Evolutionary conservation across 2,888 invertebrate species (phyloP).

Genomic region (Drosophila koepferae): DNA sequence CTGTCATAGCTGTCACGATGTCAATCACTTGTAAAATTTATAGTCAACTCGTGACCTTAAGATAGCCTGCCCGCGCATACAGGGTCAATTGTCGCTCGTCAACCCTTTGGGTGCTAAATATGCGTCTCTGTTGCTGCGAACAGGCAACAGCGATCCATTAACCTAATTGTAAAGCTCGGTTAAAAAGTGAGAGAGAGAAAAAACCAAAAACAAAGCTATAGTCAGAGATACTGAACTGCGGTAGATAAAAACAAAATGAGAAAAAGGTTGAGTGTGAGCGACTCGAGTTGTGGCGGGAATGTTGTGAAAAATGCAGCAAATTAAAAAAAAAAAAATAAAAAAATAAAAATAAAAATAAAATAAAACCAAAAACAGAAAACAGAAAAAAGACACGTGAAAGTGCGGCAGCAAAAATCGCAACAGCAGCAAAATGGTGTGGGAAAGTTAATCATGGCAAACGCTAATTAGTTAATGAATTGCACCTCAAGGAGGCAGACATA

Average conservation of each 20-base stretch:
- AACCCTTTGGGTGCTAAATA: constrained; percentile 30
- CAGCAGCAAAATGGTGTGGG: constrained; percentile 9
- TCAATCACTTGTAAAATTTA: constrained; percentile 10
- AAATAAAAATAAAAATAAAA: too few relatives aligned
- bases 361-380: constrained; percentile 10
- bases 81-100: constrained; percentile 12
- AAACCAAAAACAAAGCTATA: constrained; percentile 41
- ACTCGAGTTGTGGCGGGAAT: constrained; percentile 25
- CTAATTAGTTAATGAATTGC: constrained; percentile 66
- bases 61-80: neutral
- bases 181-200: constrained; percentile 7
- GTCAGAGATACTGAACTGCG: constrained; percentile 26
- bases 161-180: constrained; percentile 67
- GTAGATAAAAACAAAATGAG: constrained; percentile 25
- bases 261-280: constrained; percentile 55
- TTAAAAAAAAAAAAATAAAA: constrained; percentile 24
- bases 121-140: constrained; percentile 49
- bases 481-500: constrained; percentile 14
- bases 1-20: constrained; percentile 8
- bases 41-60: constrained; percentile 23
- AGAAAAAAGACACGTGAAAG: constrained; percentile 27
- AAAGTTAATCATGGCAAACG: constrained; percentile 59
- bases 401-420: constrained; percentile 21
- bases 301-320: constrained; percentile 43
- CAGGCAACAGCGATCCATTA: constrained; percentile 63